Base-by-base conservation (phyloP, 2,113 vertebrate genomes). In the Ovis canadensis region DNA sequence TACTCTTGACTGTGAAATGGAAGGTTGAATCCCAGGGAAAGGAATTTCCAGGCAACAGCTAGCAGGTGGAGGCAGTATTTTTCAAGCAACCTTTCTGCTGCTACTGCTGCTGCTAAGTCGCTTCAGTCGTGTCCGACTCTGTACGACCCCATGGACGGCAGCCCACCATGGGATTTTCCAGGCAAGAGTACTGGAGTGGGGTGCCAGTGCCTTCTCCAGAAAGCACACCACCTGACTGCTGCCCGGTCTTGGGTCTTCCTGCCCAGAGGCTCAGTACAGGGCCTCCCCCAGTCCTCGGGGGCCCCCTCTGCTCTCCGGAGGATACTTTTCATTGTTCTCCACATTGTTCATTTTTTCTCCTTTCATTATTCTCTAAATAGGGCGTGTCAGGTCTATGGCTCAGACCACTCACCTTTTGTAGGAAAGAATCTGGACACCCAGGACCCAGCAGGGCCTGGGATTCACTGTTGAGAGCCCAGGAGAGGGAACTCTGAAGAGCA, bases 21-120 rank as follows among this genome's bases (percentile, higher is more conserved):
- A 94, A 94, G 10, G 50, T 55, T 92, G 81, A 52, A 62, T 52
- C 7, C 71, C 43, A 33, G 40, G 71, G 25, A 95, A 90, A 50
- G 81, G 74, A 60, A 29, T 50, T 40, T 45, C 62, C 27, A 27
- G 81, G 33, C 48, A 59, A 62, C 82, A 27, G 48, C 86, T 64
- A 43, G 55, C 55, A 84, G 43, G 43, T 6, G 9, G 78, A 60
- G 23, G 45, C n/a, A 31, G 4, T 64, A 54, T 81, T 95, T 96
- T 81, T 59, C 10, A 62, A 60, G 54, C 59, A 48, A 23, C 25
- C 13, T 94, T 82, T 67, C 62, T 33, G 10, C 7, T 64, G 40
- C 64, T 62, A 14, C 29, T 60, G 57, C 57, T 59, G 23, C 57
- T 59, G 55, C 55, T 6, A 62, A 31, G 29, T 62, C 13, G 3